Base-by-base conservation (phyloP, 2,113 vertebrate species). In the Xyrauchen texanus region DNA sequence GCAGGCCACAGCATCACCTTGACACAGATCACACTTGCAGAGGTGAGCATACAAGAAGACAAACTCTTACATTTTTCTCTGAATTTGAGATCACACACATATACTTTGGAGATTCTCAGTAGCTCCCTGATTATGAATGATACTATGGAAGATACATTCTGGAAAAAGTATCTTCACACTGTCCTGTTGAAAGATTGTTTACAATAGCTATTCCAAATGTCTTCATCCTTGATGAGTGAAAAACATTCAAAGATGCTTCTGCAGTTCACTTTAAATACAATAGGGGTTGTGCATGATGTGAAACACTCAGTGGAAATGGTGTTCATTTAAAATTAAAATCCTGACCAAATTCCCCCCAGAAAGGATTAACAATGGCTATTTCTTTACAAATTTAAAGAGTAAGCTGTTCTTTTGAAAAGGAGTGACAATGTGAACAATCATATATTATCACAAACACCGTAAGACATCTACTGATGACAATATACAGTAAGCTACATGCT, bases 21-120 rank as follows among this genome's bases (percentile, higher is more conserved):
- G 93, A 95, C 4, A 71, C 81, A 57, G 71, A 67, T 1, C 92
- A 91, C 45, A 86, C 90, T 2, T 99, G 98, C 91, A 91, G 87
- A 94, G 92, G 98, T 96, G 84, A 92, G 92, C 75, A 60, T 16
- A 60, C 8, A 53, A 51, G 42, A 67, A 61, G 21, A 78, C 8
- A 12, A 8, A 11, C 61, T 44, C 7, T 62, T 47, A 16, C 46
- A 52, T 44, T 51, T 68, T 6, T 42, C 15, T 51, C 1, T 69
- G 3, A 62, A 9, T 21, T 52, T 45, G 44, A 5, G 6, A 47
- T 21, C 49, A 63, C 42, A 65, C 16, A 58, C 47, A 34, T 42
- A 8, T 13, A n/a, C 16, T 8, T 57, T 34, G 21, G 21, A 34
- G 21, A 62, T 75, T 44, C 15, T n/a, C 16, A 51, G 21, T 42